Percentiles rank a stretch among this genome's conserved stretches.
These are phyloP conservation scores for Nasonia oneida DNA, from an alignment of 2,888 invertebrate species.

Conservation along the genomic window DNA sequence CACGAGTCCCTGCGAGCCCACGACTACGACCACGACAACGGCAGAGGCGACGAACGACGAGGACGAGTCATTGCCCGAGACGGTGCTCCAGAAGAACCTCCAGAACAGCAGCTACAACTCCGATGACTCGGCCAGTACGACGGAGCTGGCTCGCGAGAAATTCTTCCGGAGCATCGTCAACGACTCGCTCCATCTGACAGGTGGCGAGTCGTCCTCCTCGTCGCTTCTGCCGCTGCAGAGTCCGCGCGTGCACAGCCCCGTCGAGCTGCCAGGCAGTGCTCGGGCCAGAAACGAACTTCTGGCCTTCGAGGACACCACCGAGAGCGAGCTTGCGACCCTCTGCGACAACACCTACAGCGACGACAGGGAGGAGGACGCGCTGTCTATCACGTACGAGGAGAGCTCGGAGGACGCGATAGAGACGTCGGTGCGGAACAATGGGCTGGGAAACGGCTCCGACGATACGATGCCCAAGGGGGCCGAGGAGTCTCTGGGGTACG, in stretches of 20 bases:
- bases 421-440: conserved; percentile 37
- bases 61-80: conserved; percentile 20
- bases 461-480: conserved; percentile 27
- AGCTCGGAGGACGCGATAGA: conserved; percentile 52
- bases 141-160: conserved; percentile 72
- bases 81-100: conserved; percentile 48
- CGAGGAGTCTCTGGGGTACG: conserved; percentile 15
- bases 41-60: conserved; percentile 38
- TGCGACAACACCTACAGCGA: conserved; percentile 56
- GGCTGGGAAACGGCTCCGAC: not conserved
- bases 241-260: conserved; percentile 6
- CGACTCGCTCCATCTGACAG: conserved; percentile 71
- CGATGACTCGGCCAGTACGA: conserved; percentile 73
- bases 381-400: conserved; percentile 59
- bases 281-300: conserved; percentile 59
- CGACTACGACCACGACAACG: conserved; percentile 69
- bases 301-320: conserved; percentile 59
- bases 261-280: conserved; percentile 54
- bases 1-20: conserved; percentile 78
- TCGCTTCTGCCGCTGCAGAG: conserved; percentile 31
- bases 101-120: conserved; percentile 70
- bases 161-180: conserved; percentile 72
- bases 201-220: conserved; percentile 70
- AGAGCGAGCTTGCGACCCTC: conserved; percentile 55
- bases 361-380: conserved; percentile 50